Percentiles rank a stretch among this genome's conserved stretches.
Evolutionary conservation across 2,113 vertebrate genomes (phyloP).

Genomic region (Crotophaga sulcirostris): DNA sequence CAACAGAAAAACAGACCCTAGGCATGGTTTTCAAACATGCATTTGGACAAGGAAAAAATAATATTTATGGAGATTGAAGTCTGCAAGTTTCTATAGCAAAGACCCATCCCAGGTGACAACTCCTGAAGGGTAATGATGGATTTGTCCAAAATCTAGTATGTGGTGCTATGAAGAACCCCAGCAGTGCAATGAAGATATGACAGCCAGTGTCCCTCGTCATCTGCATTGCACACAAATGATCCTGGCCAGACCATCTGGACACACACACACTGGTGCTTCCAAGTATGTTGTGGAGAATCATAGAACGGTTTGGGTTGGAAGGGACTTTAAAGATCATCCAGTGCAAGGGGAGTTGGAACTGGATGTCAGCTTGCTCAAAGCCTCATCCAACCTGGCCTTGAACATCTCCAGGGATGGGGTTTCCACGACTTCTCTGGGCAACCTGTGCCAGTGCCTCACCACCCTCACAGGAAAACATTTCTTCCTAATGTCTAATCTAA

Average conservation of each 20-base stretch:
- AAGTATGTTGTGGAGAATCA: too few relatives aligned
- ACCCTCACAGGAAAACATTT: too few relatives aligned
- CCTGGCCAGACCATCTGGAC: neutral
- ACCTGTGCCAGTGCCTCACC: too few relatives aligned
- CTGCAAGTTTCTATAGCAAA: neutral
- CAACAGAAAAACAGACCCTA: neutral
- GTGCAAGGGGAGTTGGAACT: too few relatives aligned
- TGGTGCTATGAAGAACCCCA: neutral
- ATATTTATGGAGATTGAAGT: neutral
- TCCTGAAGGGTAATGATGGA: neutral
- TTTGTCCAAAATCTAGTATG: neutral
- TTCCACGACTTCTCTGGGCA: too few relatives aligned
- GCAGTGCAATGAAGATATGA: fast-evolving
- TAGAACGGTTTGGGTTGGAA: too few relatives aligned
- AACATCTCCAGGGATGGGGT: too few relatives aligned
- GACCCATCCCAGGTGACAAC: neutral
- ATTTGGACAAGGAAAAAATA: neutral
- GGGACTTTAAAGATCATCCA: too few relatives aligned
- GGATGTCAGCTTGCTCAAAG: too few relatives aligned
- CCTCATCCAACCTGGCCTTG: too few relatives aligned
- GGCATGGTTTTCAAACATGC: neutral
- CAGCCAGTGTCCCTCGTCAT: neutral
- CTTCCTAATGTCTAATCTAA: too few relatives aligned
- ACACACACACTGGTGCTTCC: fast-evolving
- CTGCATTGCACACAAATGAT: neutral